Conservation (phyloP, 2,113 vertebrate species). For the Poeciliopsis occidentalis region DNA sequence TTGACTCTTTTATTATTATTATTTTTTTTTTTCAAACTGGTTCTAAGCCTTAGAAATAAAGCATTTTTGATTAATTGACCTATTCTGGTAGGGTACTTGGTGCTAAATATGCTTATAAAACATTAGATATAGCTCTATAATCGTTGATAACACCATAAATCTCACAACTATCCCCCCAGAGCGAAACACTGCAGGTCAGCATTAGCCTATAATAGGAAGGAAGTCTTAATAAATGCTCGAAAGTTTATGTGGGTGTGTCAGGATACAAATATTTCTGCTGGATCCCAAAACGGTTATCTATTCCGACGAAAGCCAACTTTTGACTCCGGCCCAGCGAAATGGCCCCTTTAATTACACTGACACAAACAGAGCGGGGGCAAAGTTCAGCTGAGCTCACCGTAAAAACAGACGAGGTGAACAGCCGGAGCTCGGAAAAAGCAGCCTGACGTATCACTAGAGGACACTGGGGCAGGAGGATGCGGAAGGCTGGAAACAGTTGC, state of each 20-base stretch:
- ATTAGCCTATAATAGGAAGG: too few relatives aligned
- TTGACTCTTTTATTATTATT: slow-evolving; percentile 36
- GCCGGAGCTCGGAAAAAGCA: background rate
- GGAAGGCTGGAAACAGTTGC: background rate
- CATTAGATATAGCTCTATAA: too few relatives aligned
- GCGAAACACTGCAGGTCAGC: too few relatives aligned
- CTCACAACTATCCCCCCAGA: too few relatives aligned
- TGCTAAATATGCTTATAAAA: too few relatives aligned
- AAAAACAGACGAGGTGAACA: slow-evolving; percentile 22
- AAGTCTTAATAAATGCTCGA: background rate
- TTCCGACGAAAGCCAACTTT: background rate
- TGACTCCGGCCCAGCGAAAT: background rate
- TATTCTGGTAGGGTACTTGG: too few relatives aligned
- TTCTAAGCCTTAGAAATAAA: slow-evolving; percentile 17
- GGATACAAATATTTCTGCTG: background rate
- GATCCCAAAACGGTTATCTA: background rate
- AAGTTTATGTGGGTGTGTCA: background rate
- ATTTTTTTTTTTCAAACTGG: slow-evolving; percentile 27
- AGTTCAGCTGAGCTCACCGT: slow-evolving; percentile 45
- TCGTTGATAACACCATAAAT: too few relatives aligned
- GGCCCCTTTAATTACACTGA: background rate
- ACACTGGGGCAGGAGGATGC: background rate
- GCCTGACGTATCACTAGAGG: background rate
- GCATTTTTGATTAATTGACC: background rate
- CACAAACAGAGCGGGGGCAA: slow-evolving; percentile 48